Base-by-base conservation (phyloP, 1,140 invertebrate genomes). In the Riptortus pedestris region DNA sequence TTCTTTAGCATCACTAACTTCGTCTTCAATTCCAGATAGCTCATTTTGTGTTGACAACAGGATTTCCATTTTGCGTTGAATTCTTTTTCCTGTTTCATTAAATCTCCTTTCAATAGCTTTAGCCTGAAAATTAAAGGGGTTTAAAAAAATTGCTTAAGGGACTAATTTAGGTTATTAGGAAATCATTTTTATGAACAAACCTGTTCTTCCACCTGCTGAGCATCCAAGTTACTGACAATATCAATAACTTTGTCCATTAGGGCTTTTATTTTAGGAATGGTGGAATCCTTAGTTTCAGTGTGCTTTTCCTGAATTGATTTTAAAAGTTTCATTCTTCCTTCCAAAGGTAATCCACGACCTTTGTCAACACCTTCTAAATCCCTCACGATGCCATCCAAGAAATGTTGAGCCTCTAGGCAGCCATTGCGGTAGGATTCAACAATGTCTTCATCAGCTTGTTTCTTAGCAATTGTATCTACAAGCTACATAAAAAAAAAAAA, bases 171-270 rank as follows among this genome's bases (percentile, higher is more conserved):
- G n/a, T n/a, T n/a, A n/a, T n/a, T n/a, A n/a, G n/a, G n/a, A n/a
- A n/a, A n/a, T n/a, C n/a, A n/a, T n/a, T n/a, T n/a, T n/a, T n/a
- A n/a, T n/a, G n/a, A n/a, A n/a, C n/a, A n/a, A 73, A 80, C 79
- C 78, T 89, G 87, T 72, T 95, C 92, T 72, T 94, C 90, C 20
- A 95, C 85, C 74, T 94, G 89, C 69, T 94, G 90, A 0, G 86
- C 85, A 73, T 95, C 93, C 45, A 91, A 75, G 74, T 88, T 91
- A 72, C 87, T 91, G 1, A 91, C 85, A 33, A 89, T 81, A 63
- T 87, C 84, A 58, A 84, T 86, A 27, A 91, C 86, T 73, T 85
- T 78, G 11, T 80, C 74, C 0, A 83, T 86, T 27, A 87, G 77
- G 48, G 76, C 74, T 69, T 86, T 87, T 0, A 90, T 79, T 65